Conservation (phyloP, 2,888 invertebrate genomes). For the Abrostola tripartita region DNA sequence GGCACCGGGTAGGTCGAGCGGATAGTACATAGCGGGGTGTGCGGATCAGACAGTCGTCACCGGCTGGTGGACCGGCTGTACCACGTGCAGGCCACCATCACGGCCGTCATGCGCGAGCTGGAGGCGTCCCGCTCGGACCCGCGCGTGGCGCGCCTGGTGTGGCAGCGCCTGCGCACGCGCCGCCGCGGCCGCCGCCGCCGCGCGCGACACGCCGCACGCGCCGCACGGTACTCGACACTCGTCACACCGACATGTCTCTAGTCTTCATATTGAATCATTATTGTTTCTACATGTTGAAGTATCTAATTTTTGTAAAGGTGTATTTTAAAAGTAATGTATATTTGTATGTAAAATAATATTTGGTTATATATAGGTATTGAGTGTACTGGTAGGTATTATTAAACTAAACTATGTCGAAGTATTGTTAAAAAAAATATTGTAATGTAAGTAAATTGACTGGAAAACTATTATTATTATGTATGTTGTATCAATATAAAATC, state of each 20-base stretch:
- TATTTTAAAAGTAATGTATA: too few species aligned
- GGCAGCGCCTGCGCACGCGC: constrained; percentile 46
- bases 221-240: not conserved
- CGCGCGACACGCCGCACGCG: not conserved
- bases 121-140: constrained; percentile 68
- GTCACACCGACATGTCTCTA: not conserved
- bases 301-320: too few species aligned
- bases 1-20: constrained; percentile 16
- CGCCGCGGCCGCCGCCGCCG: constrained; percentile 24
- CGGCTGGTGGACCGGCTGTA: constrained; percentile 75
- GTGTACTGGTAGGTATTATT: too few species aligned
- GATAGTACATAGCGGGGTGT: constrained; percentile 61
- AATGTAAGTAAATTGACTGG: too few species aligned
- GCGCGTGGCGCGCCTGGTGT: constrained; percentile 63
- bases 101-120: constrained; percentile 63
- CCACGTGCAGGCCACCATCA: constrained; percentile 68
- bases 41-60: constrained; percentile 82
- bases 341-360: too few species aligned
- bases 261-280: not conserved
- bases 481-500: too few species aligned
- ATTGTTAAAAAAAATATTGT: too few species aligned
- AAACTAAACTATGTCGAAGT: too few species aligned
- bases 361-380: too few species aligned
- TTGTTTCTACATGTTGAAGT: too few species aligned
- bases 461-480: too few species aligned